Evolutionary conservation across 2,797 vertebrate genomes (phyloP), one percentile per base, ranked within the genome.

Genomic region (Sebastes aleutianus): DNA sequence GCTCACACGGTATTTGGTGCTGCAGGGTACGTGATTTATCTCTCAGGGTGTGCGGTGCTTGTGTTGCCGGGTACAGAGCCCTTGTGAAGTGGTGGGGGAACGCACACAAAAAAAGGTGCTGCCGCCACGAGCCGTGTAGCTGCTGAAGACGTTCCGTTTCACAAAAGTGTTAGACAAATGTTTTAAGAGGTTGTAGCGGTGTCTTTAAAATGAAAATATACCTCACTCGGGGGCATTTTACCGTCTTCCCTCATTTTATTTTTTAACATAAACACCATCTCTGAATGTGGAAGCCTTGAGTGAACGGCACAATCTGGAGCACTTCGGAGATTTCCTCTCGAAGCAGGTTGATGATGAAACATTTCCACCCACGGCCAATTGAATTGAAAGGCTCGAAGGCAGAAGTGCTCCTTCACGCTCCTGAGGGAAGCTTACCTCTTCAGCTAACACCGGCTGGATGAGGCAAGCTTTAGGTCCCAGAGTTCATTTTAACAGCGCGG

Each of bases 11-110:
- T 1, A 2, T 71, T 32, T 12, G 63, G 11, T 24, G 83, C 85
- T 78, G 83, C 88, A 82, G 83, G 81, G 76, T 22, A 5, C 7
- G 20, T 63, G 78, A 73, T 76, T 79, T 27, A 82, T 75, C 78
- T 87, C 67, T 47, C 24, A 47, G 76, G 70, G 83, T 68, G 58
- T 6, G 50, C 1, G 36, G 3, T 50, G 66, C 32, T 31, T 59
- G 50, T 58, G 66, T 56, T 70, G 4, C 31, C 6, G 36, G 50
- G 54, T 65, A 16, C 47, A 36, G 58, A 76, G 65, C n/a, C 10
- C 27, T 6, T 69, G 50, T 71, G 70, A 58, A 31, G 62, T 12
- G 18, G 5, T 6, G 18, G 59, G 18, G 26, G 26, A 32, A n/a
- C 7, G 16, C 53, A 54, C 53, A 54, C 53, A 54, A n/a, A 20